Evolutionary conservation across 2,797 vertebrate genomes (phyloP).

Genomic region (Sebastes umbrosus): DNA sequence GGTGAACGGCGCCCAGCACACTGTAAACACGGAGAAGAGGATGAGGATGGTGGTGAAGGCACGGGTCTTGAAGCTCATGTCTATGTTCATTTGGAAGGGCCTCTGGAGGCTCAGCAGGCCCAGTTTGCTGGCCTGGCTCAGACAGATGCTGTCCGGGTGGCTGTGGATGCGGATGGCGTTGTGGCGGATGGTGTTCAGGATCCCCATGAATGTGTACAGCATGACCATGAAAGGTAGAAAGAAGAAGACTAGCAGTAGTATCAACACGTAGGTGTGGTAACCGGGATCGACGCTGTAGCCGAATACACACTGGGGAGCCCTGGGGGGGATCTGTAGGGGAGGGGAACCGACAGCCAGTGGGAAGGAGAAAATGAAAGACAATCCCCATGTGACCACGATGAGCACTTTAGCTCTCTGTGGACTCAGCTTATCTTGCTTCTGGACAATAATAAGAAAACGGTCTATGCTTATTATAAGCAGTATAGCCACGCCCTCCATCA

Average conservation of each 20-base stretch:
- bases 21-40: constrained; percentile 95
- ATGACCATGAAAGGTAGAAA: constrained; percentile 94
- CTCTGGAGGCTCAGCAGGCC: constrained; percentile 95
- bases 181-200: constrained; percentile 95
- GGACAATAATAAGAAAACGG: constrained; percentile 97
- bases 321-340: constrained; percentile 87
- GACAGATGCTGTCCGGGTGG: constrained; percentile 93
- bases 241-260: constrained; percentile 91
- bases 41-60: constrained; percentile 99
- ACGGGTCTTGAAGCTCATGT: constrained; percentile 99
- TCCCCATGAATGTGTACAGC: constrained; percentile 95
- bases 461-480: constrained; percentile 98
- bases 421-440: constrained; percentile 95
- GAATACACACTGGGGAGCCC: constrained; percentile 96
- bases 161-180: constrained; percentile 95
- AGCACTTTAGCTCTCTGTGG: constrained; percentile 93
- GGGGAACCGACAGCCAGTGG: constrained; percentile 91
- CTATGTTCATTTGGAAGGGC: constrained; percentile 96
- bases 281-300: constrained; percentile 88
- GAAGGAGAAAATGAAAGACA: constrained; percentile 90
- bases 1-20: constrained; percentile 95
- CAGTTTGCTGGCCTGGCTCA: constrained; percentile 95
- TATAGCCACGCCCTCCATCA: constrained; percentile 93
- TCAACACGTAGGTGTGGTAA: constrained; percentile 90
- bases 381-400: constrained; percentile 90